These are phyloP conservation scores for Bellardia bayeri DNA, from an alignment of 2,888 invertebrate genomes.

Conservation along the genomic window DNA sequence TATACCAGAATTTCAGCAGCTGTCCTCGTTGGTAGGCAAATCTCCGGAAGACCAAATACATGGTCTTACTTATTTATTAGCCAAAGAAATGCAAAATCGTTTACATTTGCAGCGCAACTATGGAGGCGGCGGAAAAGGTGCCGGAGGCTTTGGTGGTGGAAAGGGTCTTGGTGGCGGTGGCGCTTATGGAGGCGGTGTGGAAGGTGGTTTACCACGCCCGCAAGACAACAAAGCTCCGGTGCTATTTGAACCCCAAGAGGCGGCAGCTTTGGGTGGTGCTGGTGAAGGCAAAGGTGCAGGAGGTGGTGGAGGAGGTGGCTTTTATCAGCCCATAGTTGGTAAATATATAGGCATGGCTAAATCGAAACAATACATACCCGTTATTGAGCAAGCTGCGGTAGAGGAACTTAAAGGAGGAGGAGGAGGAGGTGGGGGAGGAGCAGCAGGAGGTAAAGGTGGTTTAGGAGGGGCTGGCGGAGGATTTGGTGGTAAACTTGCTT, in stretches of 20 bases:
- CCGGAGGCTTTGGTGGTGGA: conserved; percentile 5
- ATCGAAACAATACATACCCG: conserved; percentile 80
- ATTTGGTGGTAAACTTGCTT: conserved; percentile 53
- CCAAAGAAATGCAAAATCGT: conserved; percentile 82
- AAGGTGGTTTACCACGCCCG: conserved; percentile 73
- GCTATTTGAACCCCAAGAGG: conserved; percentile 79
- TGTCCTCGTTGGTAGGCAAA: conserved; percentile 85
- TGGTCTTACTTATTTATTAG: conserved; percentile 85
- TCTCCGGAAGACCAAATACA: conserved; percentile 85
- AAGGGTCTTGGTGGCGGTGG: neutral
- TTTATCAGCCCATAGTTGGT: conserved; percentile 75
- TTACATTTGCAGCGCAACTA: conserved; percentile 75
- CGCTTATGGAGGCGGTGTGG: neutral
- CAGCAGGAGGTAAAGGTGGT: neutral
- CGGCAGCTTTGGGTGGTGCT: conserved; percentile 60
- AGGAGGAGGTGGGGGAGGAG: conserved; percentile 49
- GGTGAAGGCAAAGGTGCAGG: conserved; percentile 38
- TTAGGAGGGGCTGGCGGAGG: conserved; percentile 22
- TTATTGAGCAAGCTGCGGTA: conserved; percentile 76
- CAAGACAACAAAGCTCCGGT: conserved; percentile 82
- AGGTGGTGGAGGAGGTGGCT: conserved; percentile 71
- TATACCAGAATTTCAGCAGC: conserved; percentile 81
- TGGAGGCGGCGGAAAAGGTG: conserved; percentile 12
- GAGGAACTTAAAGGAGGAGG: conserved; percentile 73
- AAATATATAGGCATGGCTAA: conserved; percentile 81